Percentiles rank a stretch among this genome's conserved stretches.
Conservation (phyloP, 1,140 invertebrate genomes). For the Calephelis nemesis region DNA sequence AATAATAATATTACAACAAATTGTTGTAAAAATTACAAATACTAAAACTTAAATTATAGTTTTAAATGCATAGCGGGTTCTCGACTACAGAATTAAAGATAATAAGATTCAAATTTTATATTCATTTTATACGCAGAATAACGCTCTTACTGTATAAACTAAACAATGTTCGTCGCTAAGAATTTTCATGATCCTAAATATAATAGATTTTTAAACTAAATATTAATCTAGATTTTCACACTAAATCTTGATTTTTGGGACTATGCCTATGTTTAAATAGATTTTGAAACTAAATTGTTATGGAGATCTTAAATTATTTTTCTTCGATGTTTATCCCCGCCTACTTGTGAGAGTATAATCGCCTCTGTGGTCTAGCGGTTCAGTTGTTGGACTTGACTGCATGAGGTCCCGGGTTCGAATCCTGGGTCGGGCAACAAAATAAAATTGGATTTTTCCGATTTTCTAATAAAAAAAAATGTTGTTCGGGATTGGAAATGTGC, state of each 20-base stretch:
- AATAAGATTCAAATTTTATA: conserved; percentile 30
- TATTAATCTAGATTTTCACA: conserved; percentile 20
- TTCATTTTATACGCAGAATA: conserved; percentile 29
- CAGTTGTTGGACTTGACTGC: too few species aligned
- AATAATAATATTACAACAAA: conserved; percentile 35
- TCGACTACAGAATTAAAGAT: conserved; percentile 35
- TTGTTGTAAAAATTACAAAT: conserved; percentile 26
- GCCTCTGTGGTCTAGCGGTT: too few species aligned
- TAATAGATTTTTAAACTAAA: conserved; percentile 24
- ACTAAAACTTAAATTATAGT: conserved; percentile 24
- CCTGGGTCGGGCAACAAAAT: too few species aligned
- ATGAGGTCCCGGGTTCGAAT: too few species aligned
- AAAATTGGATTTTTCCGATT: too few species aligned
- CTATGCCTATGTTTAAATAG: too few species aligned
- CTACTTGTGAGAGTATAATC: too few species aligned
- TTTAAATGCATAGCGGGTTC: conserved; percentile 28
- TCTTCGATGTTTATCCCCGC: too few species aligned
- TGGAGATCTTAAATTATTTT: too few species aligned
- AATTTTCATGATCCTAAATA: conserved; percentile 14
- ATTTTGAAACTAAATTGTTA: too few species aligned
- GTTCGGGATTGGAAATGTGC: too few species aligned
- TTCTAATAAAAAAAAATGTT: too few species aligned
- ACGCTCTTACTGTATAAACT: conserved; percentile 19
- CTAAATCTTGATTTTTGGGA: conserved; percentile 3
- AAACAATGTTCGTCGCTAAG: conserved; percentile 21